phyloP scores from a whole-genome alignment of 1,140 invertebrate genomes.

The Calycopis cecrops region DNA sequence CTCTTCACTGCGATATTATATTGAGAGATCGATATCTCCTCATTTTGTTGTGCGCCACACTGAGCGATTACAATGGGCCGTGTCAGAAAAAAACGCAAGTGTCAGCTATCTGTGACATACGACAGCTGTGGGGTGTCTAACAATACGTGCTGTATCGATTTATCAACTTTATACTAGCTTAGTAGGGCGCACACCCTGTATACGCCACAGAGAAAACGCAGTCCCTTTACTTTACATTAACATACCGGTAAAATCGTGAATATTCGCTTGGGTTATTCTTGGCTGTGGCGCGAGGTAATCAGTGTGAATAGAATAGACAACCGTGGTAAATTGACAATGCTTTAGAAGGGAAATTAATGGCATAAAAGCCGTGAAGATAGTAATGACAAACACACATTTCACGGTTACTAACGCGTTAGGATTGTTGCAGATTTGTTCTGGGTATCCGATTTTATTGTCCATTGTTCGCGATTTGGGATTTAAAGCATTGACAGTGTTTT shows the following conservation, averaged over 20 bases:
- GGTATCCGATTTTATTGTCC: constrained; percentile 35
- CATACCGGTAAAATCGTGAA: constrained; percentile 23
- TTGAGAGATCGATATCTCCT: constrained; percentile 67
- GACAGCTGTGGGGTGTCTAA: constrained; percentile 61
- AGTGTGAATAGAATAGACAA: constrained; percentile 49
- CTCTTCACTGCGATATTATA: constrained; percentile 51
- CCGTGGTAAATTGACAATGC: constrained; percentile 62
- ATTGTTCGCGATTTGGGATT: constrained; percentile 21
- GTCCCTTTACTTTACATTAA: constrained; percentile 17
- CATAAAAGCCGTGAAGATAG: constrained; percentile 58
- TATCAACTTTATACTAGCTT: constrained; percentile 49
- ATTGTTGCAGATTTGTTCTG: constrained; percentile 56
- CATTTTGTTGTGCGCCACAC: constrained; percentile 54
- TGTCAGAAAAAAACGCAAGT: constrained; percentile 63
- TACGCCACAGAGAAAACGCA: constrained; percentile 36
- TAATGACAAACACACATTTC: constrained; percentile 67
- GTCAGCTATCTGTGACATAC: constrained; percentile 64
- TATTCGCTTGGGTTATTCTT: constrained; percentile 25
- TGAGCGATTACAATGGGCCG: constrained; percentile 47
- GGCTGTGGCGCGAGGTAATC: constrained; percentile 35
- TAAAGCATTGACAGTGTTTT: constrained; percentile 1
- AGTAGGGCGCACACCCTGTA: constrained; percentile 49
- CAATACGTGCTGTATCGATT: constrained; percentile 61
- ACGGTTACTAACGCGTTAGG: constrained; percentile 44
- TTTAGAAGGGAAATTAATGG: constrained; percentile 64